phyloP scores from a whole-genome alignment of 2,888 invertebrate species.

The Panopea generosa region DNA sequence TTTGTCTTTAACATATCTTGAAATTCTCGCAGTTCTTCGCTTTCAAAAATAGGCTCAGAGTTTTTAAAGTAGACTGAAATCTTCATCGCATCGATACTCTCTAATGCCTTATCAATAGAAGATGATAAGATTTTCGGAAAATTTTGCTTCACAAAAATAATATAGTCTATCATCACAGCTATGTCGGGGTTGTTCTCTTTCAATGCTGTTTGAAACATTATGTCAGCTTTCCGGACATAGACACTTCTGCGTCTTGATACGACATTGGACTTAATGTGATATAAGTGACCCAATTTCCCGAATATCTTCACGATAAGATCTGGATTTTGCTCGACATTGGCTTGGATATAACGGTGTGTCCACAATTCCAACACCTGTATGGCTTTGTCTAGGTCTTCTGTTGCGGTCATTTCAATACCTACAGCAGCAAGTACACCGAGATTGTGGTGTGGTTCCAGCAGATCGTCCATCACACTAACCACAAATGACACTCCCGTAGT shows the following conservation, averaged over 20 bases:
- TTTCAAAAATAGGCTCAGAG: no score
- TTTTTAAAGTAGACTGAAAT: no score
- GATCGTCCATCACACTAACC: slow-evolving; percentile 4
- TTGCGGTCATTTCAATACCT: background rate
- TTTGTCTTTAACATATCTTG: no score
- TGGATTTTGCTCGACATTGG: background rate
- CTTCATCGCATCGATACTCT: no score
- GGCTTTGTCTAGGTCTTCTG: background rate
- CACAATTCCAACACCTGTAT: background rate
- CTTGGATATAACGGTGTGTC: slow-evolving; percentile 2
- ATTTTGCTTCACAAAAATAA: background rate
- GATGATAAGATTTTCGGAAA: no score
- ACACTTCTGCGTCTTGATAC: background rate
- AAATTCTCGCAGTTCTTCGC: no score
- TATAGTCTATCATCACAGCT: slow-evolving; percentile 5
- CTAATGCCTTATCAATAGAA: no score
- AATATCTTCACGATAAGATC: background rate
- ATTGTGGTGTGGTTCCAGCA: slow-evolving; percentile 3
- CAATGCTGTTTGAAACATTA: background rate
- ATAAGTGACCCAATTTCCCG: slow-evolving; percentile 5
- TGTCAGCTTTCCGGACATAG: background rate
- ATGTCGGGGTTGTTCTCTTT: background rate
- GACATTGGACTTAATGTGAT: background rate
- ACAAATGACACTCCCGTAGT: background rate
- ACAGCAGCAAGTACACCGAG: slow-evolving; percentile 3